These are phyloP conservation scores for Flexamia atlantica DNA, from an alignment of 2,888 invertebrate species.

Conservation along the genomic window DNA sequence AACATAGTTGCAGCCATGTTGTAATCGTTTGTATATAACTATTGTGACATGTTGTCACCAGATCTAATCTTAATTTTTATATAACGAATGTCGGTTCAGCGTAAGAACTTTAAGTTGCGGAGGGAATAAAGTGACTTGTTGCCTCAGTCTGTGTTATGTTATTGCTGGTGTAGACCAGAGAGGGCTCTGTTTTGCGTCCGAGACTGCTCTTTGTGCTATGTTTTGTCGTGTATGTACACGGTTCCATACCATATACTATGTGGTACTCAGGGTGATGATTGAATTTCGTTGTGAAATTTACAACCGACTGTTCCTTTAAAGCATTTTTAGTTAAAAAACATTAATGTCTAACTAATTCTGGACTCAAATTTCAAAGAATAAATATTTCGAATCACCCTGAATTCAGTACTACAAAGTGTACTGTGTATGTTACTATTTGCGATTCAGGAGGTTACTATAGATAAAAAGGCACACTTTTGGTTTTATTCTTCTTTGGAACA, in stretches of 20 bases:
- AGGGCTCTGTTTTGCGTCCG: conserved; percentile 80
- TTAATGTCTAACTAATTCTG: too few relatives aligned
- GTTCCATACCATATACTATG: conserved; percentile 23
- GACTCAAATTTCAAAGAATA: too few relatives aligned
- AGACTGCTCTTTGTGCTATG: conserved; percentile 75
- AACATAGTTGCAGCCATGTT: conserved; percentile 26
- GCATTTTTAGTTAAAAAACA: too few relatives aligned
- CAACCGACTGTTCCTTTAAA: too few relatives aligned
- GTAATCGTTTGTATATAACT: conserved; percentile 60
- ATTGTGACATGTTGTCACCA: conserved; percentile 63
- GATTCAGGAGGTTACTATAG: background rate
- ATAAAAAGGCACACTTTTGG: background rate
- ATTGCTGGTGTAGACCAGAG: conserved; percentile 76
- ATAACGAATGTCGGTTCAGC: conserved; percentile 46
- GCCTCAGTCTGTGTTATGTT: conserved; percentile 71
- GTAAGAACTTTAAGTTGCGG: conserved; percentile 16
- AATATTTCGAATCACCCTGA: background rate
- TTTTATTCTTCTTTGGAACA: too few relatives aligned
- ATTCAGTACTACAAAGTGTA: background rate
- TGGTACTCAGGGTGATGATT: background rate
- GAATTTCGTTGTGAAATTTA: too few relatives aligned
- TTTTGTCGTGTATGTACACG: conserved; percentile 43
- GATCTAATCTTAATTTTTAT: conserved; percentile 63
- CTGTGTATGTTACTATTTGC: conserved; percentile 8
- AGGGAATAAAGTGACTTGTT: conserved; percentile 65